Conservation (phyloP, 2,888 invertebrate species). For the Aspidiotus rigidus region DNA sequence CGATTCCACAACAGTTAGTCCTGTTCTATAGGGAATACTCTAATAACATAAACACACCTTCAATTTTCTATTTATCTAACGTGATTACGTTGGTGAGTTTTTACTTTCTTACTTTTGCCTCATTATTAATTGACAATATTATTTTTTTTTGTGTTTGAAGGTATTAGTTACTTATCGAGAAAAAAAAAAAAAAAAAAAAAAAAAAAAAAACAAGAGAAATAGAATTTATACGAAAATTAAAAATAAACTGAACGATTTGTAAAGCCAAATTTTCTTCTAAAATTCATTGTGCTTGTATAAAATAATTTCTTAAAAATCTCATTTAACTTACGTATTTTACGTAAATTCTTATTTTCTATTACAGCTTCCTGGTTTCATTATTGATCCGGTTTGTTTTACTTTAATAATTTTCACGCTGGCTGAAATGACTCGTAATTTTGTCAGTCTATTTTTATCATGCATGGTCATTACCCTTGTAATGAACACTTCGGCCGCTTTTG, state of each 20-base stretch:
- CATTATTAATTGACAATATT: too few relatives aligned
- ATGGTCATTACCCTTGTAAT: constrained; percentile 9
- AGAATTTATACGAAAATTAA: not conserved
- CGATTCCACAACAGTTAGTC: constrained; percentile 72
- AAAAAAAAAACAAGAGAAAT: not conserved
- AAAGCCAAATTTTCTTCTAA: not conserved
- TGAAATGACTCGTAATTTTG: not conserved
- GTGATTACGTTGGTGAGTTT: constrained; percentile 65
- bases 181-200: not conserved
- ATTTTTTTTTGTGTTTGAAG: too few relatives aligned
- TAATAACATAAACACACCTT: constrained; percentile 70
- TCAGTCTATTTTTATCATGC: constrained; percentile 5
- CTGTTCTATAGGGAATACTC: constrained; percentile 70
- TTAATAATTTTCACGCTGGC: constrained; percentile 11
- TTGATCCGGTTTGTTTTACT: constrained; percentile 23
- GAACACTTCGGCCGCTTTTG: constrained; percentile 26
- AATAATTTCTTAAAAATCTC: not conserved
- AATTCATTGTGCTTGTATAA: too few relatives aligned
- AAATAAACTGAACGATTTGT: not conserved
- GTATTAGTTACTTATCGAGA: not conserved
- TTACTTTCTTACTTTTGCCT: not conserved
- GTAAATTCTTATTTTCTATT: not conserved
- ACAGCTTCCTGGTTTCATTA: constrained; percentile 24
- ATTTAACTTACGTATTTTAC: not conserved
- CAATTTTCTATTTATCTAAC: constrained; percentile 70